These are phyloP conservation scores for Hirtodrosophila histrioides DNA, from an alignment of 2,888 invertebrate genomes.

Conservation along the genomic window DNA sequence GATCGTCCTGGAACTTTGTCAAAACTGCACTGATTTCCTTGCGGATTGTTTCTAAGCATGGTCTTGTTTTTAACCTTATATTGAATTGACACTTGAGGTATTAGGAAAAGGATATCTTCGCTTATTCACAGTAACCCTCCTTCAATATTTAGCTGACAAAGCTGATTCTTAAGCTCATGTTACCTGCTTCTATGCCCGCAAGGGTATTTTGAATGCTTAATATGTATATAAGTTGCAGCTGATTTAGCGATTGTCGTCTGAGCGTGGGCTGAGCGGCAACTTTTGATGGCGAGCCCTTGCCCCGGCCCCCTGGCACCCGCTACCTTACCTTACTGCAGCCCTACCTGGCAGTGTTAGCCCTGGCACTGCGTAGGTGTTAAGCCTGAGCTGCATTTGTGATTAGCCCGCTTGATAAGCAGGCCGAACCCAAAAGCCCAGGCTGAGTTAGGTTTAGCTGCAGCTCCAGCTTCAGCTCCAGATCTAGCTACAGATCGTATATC, in stretches of 20 bases:
- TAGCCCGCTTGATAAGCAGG: conserved; percentile 49
- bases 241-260: conserved; percentile 31
- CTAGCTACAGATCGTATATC: conserved; percentile 31
- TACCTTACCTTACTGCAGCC: conserved; percentile 21
- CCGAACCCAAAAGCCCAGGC: conserved; percentile 35
- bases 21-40: too few species aligned
- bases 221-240: conserved; percentile 43
- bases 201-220: conserved; percentile 50
- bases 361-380: conserved; percentile 55
- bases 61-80: too few species aligned
- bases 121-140: too few species aligned
- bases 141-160: background rate
- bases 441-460: background rate
- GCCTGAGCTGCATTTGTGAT: conserved; percentile 50
- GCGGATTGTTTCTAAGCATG: too few species aligned
- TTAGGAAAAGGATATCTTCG: too few species aligned
- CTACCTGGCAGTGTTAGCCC: conserved; percentile 9
- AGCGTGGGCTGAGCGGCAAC: conserved; percentile 64
- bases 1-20: too few species aligned
- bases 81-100: too few species aligned
- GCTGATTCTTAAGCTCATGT: too few species aligned
- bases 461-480: background rate
- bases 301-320: conserved; percentile 13
- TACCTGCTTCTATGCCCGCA: background rate
- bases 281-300: conserved; percentile 51